Evolutionary conservation across 2,113 vertebrate species (phyloP), one percentile per base, ranked within the genome.

Genomic region (Boulengeromyrus knoepffleri): DNA sequence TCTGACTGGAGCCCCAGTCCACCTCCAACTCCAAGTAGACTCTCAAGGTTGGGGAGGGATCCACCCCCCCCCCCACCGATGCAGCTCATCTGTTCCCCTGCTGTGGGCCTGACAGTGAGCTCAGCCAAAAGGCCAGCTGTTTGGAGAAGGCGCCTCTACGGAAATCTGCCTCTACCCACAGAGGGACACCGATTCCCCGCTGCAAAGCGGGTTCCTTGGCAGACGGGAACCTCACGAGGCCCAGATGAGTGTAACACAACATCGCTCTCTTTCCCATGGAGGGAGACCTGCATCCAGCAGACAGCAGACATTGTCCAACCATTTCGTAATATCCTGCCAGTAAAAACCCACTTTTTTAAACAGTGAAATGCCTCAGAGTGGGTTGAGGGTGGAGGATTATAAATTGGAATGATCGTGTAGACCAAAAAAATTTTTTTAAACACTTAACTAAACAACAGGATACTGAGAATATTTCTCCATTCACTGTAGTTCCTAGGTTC

Each of bases 241-340:
- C 84, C 84, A 50, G 84, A 27, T 46, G n/a, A 85, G 24, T 12
- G 42, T 15, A 85, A 90, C 90, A 94, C 45, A 27, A 50, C 24
- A 46, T 85, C n/a, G 21, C 46, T 27, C 46, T 46, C 84, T 50
- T 46, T 85, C 56, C 19, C 56, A 66, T 39, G 21, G 10, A 15
- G 42, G 27, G 24, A 45, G 3, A 17, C 10, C 13, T 70, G 10
- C 10, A 70, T 42, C 24, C 17, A 19, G 7, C 9, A 89, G 88
- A 50, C n/a, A 42, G 56, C 12, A 74, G n/a, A 89, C 56, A 1
- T 74, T 4, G 5, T 36, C n/a, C 45, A 77, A 46, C 46, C 88
- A 77, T 49, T 45, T 70, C 27, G 66, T 70, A 89, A 80, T 80
- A 89, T 83, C 88, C 88, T 89, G 70, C 36, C 27, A 42, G 50